Evolutionary conservation across 1,140 invertebrate genomes (phyloP).

Genomic region (Zaprionus africanus): DNA sequence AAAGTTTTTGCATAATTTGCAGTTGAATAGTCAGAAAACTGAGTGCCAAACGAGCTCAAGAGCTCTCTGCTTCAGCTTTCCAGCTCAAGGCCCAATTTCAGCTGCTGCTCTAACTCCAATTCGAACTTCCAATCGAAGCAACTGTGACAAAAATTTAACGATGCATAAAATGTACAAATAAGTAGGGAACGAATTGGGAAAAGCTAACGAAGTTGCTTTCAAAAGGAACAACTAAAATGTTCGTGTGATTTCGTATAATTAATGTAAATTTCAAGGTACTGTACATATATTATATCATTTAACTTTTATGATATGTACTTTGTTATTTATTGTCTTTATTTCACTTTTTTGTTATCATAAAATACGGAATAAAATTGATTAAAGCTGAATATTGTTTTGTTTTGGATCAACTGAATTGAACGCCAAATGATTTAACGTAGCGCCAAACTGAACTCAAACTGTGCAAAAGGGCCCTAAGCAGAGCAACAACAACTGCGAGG

Average conservation of each 20-base stretch:
- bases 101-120: not conserved
- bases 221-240: constrained; percentile 41
- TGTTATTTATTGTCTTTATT: too few relatives aligned
- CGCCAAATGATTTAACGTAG: constrained; percentile 30
- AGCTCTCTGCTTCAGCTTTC: not conserved
- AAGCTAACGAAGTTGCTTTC: not conserved
- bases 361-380: constrained; percentile 34
- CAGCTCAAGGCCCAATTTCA: not conserved
- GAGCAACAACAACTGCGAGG: not conserved
- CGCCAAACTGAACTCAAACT: constrained; percentile 4
- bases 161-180: constrained; percentile 74
- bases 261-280: constrained; percentile 58
- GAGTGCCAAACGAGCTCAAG: constrained; percentile 39
- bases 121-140: constrained; percentile 16
- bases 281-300: constrained; percentile 53
- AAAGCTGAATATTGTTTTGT: constrained; percentile 42
- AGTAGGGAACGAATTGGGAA: not conserved
- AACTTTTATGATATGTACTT: too few relatives aligned
- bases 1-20: constrained; percentile 70
- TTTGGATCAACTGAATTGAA: constrained; percentile 52
- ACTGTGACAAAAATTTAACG: constrained; percentile 62
- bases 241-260: constrained; percentile 66
- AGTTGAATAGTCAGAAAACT: constrained; percentile 57
- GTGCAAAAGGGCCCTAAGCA: not conserved
- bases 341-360: too few relatives aligned